Percentiles rank a stretch among this genome's conserved stretches.
Conservation (phyloP, 2,113 vertebrate genomes). For the Willisornis vidua region DNA sequence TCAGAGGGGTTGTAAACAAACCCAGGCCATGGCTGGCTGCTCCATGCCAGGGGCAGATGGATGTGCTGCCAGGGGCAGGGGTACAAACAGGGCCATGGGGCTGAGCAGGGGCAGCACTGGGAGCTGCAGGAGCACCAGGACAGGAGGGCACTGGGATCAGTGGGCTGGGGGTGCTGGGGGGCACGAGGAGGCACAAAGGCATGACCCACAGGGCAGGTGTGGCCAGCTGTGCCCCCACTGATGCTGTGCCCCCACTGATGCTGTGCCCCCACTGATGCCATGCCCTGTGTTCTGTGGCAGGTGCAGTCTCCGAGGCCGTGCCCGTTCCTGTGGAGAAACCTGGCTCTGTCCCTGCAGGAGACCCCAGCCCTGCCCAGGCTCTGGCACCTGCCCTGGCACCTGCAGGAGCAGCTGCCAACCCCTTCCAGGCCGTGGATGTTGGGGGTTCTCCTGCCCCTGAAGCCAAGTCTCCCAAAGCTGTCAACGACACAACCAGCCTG, state of each 20-base stretch:
- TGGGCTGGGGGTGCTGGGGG: neutral
- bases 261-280: neutral
- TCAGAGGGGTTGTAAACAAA: accelerated
- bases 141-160: accelerated
- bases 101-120: neutral
- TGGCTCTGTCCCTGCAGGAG: neutral
- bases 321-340: neutral
- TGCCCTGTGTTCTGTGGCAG: neutral
- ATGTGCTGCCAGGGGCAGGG: neutral
- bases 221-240: no score
- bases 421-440: neutral
- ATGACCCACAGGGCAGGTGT: accelerated
- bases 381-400: neutral
- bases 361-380: neutral
- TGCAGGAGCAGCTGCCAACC: neutral
- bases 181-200: accelerated
- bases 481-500: accelerated
- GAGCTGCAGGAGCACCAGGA: accelerated
- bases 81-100: accelerated
- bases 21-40: accelerated
- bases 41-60: accelerated
- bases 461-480: neutral
- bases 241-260: no score
- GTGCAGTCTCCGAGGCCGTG: neutral
- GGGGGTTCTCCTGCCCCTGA: neutral